These are phyloP conservation scores for Gymnogyps californianus DNA, from an alignment of 2,113 vertebrate genomes.

Conservation along the genomic window DNA sequence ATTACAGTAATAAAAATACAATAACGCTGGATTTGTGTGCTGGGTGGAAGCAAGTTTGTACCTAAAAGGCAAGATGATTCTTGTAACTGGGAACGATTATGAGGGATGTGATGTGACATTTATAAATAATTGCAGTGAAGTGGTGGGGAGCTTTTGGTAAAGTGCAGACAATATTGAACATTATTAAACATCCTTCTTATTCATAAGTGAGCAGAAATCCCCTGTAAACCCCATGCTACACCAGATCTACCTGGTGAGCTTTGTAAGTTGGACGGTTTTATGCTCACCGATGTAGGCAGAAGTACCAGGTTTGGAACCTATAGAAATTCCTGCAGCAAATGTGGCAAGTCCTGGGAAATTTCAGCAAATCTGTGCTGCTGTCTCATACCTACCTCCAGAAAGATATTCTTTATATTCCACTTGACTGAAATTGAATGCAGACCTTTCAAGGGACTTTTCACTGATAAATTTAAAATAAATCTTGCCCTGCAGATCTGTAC, in stretches of 20 bases:
- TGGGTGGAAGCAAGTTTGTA: not conserved
- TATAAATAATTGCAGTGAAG: slow-evolving; percentile 10
- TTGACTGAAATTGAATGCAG: not conserved
- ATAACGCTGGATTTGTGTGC: not conserved
- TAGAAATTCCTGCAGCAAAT: not conserved
- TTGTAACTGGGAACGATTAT: not conserved
- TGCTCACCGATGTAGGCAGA: not conserved
- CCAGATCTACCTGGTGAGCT: not conserved
- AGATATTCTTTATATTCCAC: not conserved
- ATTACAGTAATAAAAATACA: not conserved
- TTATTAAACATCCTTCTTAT: not conserved
- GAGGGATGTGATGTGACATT: slow-evolving; percentile 5
- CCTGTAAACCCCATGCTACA: not conserved
- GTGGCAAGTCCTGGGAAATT: not conserved
- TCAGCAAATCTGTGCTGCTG: not conserved
- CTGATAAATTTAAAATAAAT: not conserved
- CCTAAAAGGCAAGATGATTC: not conserved
- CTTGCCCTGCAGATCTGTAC: not conserved
- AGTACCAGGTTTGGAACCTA: not conserved
- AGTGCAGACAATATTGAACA: not conserved
- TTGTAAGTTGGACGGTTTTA: not conserved
- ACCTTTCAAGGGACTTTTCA: not conserved
- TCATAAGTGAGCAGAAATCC: not conserved
- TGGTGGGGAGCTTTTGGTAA: not conserved
- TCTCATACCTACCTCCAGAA: not conserved